Base-by-base conservation (phyloP, 2,113 vertebrate genomes). In the Narcine bancroftii region DNA sequence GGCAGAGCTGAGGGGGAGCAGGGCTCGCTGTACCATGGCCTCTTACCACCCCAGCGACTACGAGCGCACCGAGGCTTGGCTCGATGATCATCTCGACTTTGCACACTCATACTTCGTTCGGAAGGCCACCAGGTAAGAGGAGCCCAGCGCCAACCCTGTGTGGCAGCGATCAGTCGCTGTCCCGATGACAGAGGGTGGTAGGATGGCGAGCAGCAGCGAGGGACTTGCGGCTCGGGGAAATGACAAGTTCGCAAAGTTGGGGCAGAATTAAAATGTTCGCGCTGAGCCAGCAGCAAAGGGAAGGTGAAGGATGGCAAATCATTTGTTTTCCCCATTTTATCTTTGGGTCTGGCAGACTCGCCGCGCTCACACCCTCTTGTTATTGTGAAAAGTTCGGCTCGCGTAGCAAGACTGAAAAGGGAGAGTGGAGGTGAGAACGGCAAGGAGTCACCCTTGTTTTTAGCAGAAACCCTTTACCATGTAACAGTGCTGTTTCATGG, bases 71-170 rank as follows among this genome's bases (percentile, higher is more conserved):
- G 98, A 99, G 96, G 98, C 98, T 93, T 99, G 98, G 98, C 96
- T 99, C 95, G 98, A 99, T 93, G 98, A 99, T 92, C 96, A 99
- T 96, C 24, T 95, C 94, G 97, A 98, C 94, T 99, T 99, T 66
- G 94, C 97, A 56, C 96, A 94, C 94, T 97, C 97, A 36, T 99
- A 99, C 97, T 99, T 99, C 94, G 95, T 97, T 56, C 95, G 97
- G 93, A 99, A 99, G 95, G 98, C 97, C 10, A 97, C 96, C 47
- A 97, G 98, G 98, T 99, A 96, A 96, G 95, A 50, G 45, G 36
- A 24, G 36, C 17, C n/a, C n/a, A n/a, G n/a, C n/a, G n/a, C n/a
- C n/a, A n/a, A n/a, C n/a, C n/a, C n/a, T n/a, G n/a, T n/a, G n/a
- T n/a, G n/a, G n/a, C n/a, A n/a, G n/a, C n/a, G n/a, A n/a, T n/a